Evolutionary conservation across 2,113 vertebrate species (phyloP).

Genomic region (Gallinago jamesoni): DNA sequence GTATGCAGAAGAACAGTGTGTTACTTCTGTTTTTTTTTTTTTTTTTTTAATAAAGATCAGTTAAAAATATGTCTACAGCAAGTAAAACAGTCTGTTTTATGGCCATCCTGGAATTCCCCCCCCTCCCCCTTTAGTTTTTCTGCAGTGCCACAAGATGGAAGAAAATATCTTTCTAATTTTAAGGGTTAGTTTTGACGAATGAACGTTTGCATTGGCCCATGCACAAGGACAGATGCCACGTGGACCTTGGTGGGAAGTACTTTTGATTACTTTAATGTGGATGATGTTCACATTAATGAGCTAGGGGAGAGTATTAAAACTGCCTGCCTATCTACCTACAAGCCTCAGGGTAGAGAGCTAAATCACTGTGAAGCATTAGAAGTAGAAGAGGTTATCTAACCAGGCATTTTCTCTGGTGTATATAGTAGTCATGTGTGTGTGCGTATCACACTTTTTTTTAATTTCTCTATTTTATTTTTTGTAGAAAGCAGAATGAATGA

Average conservation of each 20-base stretch:
- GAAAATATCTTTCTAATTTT: neutral
- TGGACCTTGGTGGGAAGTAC: neutral
- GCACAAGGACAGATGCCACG: neutral
- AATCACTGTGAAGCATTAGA: neutral
- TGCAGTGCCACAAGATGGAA: neutral
- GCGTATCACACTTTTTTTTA: neutral
- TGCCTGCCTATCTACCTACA: neutral
- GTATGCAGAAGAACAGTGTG: neutral
- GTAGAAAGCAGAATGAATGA: neutral
- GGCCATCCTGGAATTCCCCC: neutral
- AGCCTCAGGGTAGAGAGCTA: neutral
- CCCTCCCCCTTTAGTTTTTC: neutral
- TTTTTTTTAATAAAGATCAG: neutral
- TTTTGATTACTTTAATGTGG: neutral
- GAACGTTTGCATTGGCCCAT: neutral
- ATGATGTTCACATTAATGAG: slow-evolving; percentile 12
- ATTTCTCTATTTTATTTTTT: neutral
- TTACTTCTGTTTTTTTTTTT: neutral
- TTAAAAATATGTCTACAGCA: neutral
- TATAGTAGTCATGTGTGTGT: neutral
- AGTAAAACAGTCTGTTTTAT: neutral
- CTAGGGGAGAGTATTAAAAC: neutral
- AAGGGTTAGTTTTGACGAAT: neutral
- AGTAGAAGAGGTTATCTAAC: neutral
- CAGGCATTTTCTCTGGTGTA: neutral